Percentiles rank a stretch among this genome's conserved stretches.
phyloP scores from a whole-genome alignment of 1,140 invertebrate species.

The Chlorops oryzae region DNA sequence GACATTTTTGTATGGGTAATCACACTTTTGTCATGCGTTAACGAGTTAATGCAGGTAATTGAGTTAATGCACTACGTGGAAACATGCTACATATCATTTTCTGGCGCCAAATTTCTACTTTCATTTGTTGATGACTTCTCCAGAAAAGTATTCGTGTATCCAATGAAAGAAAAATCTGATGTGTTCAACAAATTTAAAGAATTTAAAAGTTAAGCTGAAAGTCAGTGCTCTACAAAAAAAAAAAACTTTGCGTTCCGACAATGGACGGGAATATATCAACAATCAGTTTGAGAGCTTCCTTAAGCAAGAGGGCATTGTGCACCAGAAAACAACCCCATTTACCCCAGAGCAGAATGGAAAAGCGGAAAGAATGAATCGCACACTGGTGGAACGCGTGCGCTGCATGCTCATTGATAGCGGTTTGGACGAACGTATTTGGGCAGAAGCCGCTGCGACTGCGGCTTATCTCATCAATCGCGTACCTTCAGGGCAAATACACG shows the following conservation, averaged over 20 bases:
- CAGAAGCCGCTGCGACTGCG: constrained; percentile 42
- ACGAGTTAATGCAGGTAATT: too few species aligned
- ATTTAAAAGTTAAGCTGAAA: constrained; percentile 22
- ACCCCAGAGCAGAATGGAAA: constrained; percentile 22
- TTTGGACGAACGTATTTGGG: constrained; percentile 41
- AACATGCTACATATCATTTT: too few species aligned
- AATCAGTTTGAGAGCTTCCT: background rate
- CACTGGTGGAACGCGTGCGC: constrained; percentile 35
- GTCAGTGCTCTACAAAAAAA: constrained; percentile 43
- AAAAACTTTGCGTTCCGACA: constrained; percentile 3
- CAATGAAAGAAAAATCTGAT: constrained; percentile 5
- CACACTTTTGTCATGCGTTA: too few species aligned
- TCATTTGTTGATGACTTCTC: constrained; percentile 49
- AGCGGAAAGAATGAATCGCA: constrained; percentile 43
- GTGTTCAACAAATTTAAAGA: constrained; percentile 26
- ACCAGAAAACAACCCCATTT: constrained; percentile 2
- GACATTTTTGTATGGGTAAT: too few species aligned
- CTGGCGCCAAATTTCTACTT: constrained; percentile 10
- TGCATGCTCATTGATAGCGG: constrained; percentile 39
- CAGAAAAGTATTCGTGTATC: constrained; percentile 40
- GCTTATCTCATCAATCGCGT: constrained; percentile 42
- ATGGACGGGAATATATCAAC: constrained; percentile 1
- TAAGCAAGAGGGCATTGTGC: background rate
- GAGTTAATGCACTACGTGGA: too few species aligned
- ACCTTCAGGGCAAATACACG: too few species aligned